Base-by-base conservation (phyloP, 2,797 vertebrate genomes). In the Manis pentadactyla region DNA sequence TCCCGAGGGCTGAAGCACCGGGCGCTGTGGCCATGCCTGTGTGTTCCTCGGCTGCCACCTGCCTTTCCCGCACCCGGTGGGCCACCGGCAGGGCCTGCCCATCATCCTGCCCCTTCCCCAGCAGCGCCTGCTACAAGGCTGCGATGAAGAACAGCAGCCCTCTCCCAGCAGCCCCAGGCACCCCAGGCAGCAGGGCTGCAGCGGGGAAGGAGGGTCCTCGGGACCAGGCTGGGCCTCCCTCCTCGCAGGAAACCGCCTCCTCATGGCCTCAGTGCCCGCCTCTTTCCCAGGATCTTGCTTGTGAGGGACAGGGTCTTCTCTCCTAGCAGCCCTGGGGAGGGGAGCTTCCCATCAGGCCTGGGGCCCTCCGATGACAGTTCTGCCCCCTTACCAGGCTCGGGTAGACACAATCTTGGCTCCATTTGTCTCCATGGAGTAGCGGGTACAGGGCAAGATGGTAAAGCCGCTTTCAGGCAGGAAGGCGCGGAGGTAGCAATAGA, bases 391-490 rank as follows among this genome's bases (percentile, higher is more conserved):
- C 99, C 99, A 99, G 85, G 99, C 98, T 31, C 99, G 98, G 0
- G 99, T 99, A 8, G 99, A 98, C 39, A 99, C 99, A 27, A 99
- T 99, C 98, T 99, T 99, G 74, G 99, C 99, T 79, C 99, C 99
- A 3, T 99, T 99, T 53, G 99, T 99, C 98, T 99, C 99, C 61
- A 99, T 99, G 49, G 99, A 99, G 97, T 99, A 99, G 94, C 99
- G 98, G 96, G 99, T 99, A 92, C 99, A 99, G 64, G 99, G 98
- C 95, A 99, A 98, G 57, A 99, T 99, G 97, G 98, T 98, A 95
- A 99, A 99, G n/a, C 99, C 99, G 4, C 99, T 99, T 93, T 99
- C 99, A 61, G 99, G 98, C 90, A 99, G 99, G 98, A 99, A 99
- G 97, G 99, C 99, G 66, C 99, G 98, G 97, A 99, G 99, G 98